These are phyloP conservation scores for Drosophila suboccidentalis DNA, from an alignment of 2,888 invertebrate genomes.

Conservation along the genomic window DNA sequence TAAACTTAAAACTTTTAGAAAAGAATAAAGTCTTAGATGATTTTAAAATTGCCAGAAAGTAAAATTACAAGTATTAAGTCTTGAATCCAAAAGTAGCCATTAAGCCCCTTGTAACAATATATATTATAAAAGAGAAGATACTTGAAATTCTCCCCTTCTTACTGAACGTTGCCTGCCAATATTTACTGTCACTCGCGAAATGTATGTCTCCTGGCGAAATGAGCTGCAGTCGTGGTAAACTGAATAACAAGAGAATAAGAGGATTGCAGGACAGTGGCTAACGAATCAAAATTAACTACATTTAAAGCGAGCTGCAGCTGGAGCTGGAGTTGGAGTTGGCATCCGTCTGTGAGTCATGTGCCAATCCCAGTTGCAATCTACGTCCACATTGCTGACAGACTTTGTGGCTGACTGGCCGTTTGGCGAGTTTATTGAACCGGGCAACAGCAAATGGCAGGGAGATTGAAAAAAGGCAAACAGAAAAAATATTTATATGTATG, in stretches of 20 bases:
- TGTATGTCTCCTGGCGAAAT: constrained; percentile 5
- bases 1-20: too few species aligned
- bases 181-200: constrained; percentile 13
- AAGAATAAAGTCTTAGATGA: too few species aligned
- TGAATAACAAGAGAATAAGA: constrained; percentile 25
- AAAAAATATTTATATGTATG: not conserved
- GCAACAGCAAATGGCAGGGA: constrained; percentile 18
- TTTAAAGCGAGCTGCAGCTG: constrained; percentile 48
- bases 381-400: constrained; percentile 24
- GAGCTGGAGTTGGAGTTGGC: constrained; percentile 1
- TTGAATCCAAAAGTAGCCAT: not conserved
- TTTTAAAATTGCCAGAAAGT: not conserved
- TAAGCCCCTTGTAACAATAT: not conserved
- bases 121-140: not conserved
- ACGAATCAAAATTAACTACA: constrained; percentile 67
- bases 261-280: constrained; percentile 30
- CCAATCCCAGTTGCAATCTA: constrained; percentile 27
- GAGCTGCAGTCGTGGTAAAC: constrained; percentile 2
- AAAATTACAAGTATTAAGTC: not conserved
- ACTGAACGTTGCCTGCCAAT: constrained; percentile 9
- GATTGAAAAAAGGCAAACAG: not conserved
- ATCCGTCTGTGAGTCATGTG: constrained; percentile 12
- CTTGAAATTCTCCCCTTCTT: not conserved
- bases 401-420: constrained; percentile 48
- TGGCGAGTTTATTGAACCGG: constrained; percentile 70